These are phyloP conservation scores for Folsomia manolachei DNA, from an alignment of 2,888 invertebrate species.

Conservation along the genomic window DNA sequence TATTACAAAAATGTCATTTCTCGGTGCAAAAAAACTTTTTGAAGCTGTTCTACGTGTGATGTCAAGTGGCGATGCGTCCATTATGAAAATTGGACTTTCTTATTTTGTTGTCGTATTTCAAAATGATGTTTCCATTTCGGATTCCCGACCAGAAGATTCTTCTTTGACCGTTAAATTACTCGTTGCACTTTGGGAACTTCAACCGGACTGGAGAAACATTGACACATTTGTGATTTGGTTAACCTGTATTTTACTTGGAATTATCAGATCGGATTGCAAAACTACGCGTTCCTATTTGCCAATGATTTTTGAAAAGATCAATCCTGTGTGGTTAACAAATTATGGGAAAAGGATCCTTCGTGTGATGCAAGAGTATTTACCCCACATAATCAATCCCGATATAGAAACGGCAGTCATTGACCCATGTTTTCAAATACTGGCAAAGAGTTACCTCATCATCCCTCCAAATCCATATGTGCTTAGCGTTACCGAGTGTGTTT, in stretches of 20 bases:
- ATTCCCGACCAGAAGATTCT: constrained; percentile 29
- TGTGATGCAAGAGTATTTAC: constrained; percentile 36
- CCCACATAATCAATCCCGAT: constrained; percentile 32
- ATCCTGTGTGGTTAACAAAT: constrained; percentile 38
- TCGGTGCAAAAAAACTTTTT: constrained; percentile 44
- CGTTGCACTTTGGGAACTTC: constrained; percentile 43
- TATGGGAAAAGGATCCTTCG: constrained; percentile 32
- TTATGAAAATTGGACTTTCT: constrained; percentile 47
- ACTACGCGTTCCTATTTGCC: constrained; percentile 32
- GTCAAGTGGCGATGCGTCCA: constrained; percentile 45
- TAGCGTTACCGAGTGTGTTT: constrained; percentile 31
- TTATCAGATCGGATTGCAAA: constrained; percentile 29
- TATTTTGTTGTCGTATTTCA: constrained; percentile 45
- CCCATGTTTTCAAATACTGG: constrained; percentile 34
- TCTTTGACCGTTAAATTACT: constrained; percentile 38
- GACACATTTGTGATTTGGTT: constrained; percentile 45
- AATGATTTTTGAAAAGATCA: constrained; percentile 35
- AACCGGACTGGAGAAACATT: constrained; percentile 46
- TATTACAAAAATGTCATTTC: constrained; percentile 34
- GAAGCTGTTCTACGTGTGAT: constrained; percentile 48
- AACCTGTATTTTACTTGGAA: constrained; percentile 43
- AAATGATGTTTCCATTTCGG: constrained; percentile 25
- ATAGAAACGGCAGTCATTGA: constrained; percentile 29
- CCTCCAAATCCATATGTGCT: constrained; percentile 47
- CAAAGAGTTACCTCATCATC: constrained; percentile 44